phyloP scores from a whole-genome alignment of 2,888 invertebrate species.

The Allygus modestus region DNA sequence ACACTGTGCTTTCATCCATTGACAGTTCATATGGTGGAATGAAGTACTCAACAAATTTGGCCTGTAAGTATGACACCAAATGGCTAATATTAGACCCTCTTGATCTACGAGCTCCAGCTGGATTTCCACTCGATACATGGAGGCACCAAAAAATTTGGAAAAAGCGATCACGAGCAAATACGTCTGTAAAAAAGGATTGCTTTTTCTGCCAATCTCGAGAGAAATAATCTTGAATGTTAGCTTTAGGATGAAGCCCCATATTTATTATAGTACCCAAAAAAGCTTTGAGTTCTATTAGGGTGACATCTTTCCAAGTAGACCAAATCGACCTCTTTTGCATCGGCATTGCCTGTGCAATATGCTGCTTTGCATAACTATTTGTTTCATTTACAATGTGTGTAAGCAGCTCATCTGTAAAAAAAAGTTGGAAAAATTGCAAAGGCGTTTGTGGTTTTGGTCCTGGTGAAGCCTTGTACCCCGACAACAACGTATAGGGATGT shows the following conservation, averaged over 20 bases:
- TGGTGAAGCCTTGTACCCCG: neutral
- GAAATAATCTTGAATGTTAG: neutral
- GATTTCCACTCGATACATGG: too few relatives aligned
- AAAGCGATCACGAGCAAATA: neutral
- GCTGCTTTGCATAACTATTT: neutral
- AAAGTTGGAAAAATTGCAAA: neutral
- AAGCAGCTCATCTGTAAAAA: slow-evolving; percentile 5
- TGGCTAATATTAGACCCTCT: too few relatives aligned
- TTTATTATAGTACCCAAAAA: neutral
- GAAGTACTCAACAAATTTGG: too few relatives aligned
- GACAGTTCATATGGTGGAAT: too few relatives aligned
- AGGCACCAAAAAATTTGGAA: too few relatives aligned
- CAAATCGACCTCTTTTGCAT: slow-evolving; percentile 12
- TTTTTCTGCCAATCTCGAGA: neutral
- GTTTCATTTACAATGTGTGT: neutral
- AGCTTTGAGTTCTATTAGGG: neutral
- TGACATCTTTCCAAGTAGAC: neutral
- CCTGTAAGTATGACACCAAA: too few relatives aligned
- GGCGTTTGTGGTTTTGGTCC: neutral
- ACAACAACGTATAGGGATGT: too few relatives aligned
- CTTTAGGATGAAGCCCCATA: slow-evolving; percentile 13
- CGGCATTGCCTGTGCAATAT: neutral
- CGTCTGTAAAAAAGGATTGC: neutral
- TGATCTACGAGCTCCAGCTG: too few relatives aligned
- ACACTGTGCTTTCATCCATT: too few relatives aligned